A percentile compares a stretch with the other conserved stretches of the same genome.
These are phyloP conservation scores for Dynastes hyllus DNA, from an alignment of 2,888 invertebrate species.

Conservation along the genomic window DNA sequence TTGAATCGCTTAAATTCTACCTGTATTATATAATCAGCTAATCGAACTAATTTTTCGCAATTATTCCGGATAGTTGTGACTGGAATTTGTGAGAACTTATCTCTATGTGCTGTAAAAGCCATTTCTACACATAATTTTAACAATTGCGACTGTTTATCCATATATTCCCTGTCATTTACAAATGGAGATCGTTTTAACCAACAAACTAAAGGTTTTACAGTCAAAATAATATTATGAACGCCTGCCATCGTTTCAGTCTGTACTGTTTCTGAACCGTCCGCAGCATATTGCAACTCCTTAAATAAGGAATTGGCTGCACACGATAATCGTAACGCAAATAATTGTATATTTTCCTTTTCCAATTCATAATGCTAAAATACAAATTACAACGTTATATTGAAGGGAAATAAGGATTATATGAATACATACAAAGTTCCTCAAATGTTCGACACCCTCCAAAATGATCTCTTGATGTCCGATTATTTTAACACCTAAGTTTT, in stretches of 20 bases:
- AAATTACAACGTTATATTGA: constrained; percentile 54
- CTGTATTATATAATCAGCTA: constrained; percentile 90
- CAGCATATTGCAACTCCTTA: constrained; percentile 78
- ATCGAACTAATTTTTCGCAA: constrained; percentile 83
- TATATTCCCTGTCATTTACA: constrained; percentile 80
- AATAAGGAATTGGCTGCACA: constrained; percentile 87
- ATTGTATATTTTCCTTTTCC: constrained; percentile 93
- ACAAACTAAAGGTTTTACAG: constrained; percentile 89
- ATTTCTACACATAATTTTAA: constrained; percentile 88
- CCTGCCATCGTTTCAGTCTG: constrained; percentile 88
- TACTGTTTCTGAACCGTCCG: constrained; percentile 74
- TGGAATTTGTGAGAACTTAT: constrained; percentile 91
- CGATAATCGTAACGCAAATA: constrained; percentile 87
- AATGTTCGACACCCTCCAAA: constrained; percentile 92
- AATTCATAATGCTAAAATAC: constrained; percentile 88
- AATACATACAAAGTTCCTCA: constrained; percentile 87
- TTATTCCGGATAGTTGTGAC: constrained; percentile 83
- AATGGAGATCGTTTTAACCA: constrained; percentile 92
- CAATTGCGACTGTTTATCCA: constrained; percentile 81
- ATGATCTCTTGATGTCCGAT: constrained; percentile 96
- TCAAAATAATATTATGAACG: constrained; percentile 88
- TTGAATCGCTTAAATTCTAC: constrained; percentile 68
- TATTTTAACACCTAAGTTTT: constrained; percentile 87
- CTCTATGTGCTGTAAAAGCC: constrained; percentile 92
- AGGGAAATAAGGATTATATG: constrained; percentile 39